Evolutionary conservation across 2,797 vertebrate genomes (phyloP).

Genomic region (Xyrichtys novacula): DNA sequence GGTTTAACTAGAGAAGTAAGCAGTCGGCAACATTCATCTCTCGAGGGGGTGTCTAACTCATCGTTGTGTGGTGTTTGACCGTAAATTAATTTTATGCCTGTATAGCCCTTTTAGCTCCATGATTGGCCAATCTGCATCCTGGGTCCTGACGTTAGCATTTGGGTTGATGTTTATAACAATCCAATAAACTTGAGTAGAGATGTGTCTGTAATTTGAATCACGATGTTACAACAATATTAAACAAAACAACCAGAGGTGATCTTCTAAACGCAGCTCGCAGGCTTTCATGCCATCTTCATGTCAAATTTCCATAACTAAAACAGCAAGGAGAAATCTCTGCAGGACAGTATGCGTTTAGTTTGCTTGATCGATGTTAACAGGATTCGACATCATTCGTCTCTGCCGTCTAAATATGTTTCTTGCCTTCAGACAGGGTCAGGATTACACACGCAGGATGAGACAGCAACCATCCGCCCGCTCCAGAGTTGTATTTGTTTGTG

Average conservation of each 20-base stretch:
- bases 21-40: no score
- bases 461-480: constrained; percentile 27
- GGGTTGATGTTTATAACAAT: no score
- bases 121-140: no score
- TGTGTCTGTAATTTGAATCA: no score
- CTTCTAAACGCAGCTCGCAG: neutral
- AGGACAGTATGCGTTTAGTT: constrained; percentile 20
- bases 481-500: neutral
- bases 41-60: no score
- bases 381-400: constrained; percentile 47
- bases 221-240: neutral
- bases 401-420: constrained; percentile 39
- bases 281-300: neutral
- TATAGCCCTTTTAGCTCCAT: no score
- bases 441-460: constrained; percentile 35
- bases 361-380: constrained; percentile 22
- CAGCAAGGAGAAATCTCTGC: neutral
- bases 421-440: constrained; percentile 46
- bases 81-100: no score
- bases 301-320: neutral
- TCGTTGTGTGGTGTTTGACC: no score
- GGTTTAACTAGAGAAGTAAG: no score
- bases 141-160: no score
- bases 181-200: no score
- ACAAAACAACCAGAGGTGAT: neutral